phyloP scores from a whole-genome alignment of 2,113 vertebrate species.

The Acanthisitta chloris region DNA sequence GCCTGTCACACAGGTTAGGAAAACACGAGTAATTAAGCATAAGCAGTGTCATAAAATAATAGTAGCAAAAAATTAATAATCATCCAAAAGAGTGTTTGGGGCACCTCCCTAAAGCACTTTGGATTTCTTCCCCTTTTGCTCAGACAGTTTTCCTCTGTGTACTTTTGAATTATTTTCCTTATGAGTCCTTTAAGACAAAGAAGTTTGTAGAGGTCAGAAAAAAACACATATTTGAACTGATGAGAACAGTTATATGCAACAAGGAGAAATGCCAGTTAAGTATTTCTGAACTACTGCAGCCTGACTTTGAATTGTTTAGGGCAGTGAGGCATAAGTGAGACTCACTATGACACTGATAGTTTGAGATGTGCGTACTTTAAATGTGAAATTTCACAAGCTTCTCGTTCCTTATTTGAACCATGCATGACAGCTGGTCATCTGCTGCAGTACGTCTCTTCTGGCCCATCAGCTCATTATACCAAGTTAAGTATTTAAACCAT shows the following conservation, averaged over 20 bases:
- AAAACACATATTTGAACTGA: background rate
- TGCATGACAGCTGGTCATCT: background rate
- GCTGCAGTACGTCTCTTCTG: background rate
- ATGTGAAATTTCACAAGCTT: background rate
- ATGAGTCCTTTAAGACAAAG: background rate
- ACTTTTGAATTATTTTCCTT: constrained; percentile 40
- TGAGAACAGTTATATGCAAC: constrained; percentile 41
- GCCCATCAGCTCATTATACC: background rate
- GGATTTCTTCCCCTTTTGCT: constrained; percentile 17
- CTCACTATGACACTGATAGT: background rate
- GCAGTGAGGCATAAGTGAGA: background rate
- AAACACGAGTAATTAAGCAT: constrained; percentile 56
- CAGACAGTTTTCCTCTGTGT: constrained; percentile 3
- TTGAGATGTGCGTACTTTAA: background rate
- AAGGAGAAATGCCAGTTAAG: background rate
- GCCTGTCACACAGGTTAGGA: constrained; percentile 56
- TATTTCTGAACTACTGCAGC: background rate
- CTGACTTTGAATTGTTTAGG: background rate
- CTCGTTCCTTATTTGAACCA: background rate
- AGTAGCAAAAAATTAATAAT: constrained; percentile 60
- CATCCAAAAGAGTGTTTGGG: constrained; percentile 12
- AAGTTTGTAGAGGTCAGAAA: background rate
- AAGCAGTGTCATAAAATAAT: constrained; percentile 12
- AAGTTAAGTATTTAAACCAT: background rate
- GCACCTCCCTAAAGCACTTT: constrained; percentile 14